Base-by-base conservation (phyloP, 2,113 vertebrate genomes). In the Sinocyclocheilus rhinocerous region DNA sequence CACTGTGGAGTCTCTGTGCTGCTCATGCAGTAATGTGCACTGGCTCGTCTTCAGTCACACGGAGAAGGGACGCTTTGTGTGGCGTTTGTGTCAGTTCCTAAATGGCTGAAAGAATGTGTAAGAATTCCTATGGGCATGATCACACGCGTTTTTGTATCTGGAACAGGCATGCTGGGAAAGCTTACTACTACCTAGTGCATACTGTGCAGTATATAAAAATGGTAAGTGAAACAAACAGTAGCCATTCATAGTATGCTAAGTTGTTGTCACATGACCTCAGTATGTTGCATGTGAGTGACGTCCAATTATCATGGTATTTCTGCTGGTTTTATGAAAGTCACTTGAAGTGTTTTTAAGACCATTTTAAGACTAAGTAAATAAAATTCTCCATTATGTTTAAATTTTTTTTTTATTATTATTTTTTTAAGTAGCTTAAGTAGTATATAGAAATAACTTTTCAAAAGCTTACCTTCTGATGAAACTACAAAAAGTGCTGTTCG, bases 51-150 rank as follows among this genome's bases (percentile, higher is more conserved):
- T 92, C 89, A 91, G 75, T 81, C 48, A 90, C 76, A 88, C 88
- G 90, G 88, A 93, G 89, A 94, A 91, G 83, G 90, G 87, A 24
- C 73, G 87, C 91, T 93, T 93, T 94, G 93, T 94, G 90, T 84
- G 18, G 57, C 12, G 24, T 84, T 80, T 90, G 89, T 90, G 91
- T 87, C 39, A 8, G 29, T 81, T 83, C 76, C 84, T 85, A 26
- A 88, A 85, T 6, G 22, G 36, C 61, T 4, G 24, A 77, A 42
- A 86, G 63, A 50, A 81, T 10, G 70, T 7, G 36, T 29, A 45
- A 85, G 70, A 73, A 72, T 83, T 79, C 61, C 61, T 52, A 42
- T 22, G 67, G 4, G 61, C 24, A 42, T 55, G 52, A 76, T 61
- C 77, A 76, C 42, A 20, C 12, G 69, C n/a, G 84, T 36, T 33